Evolutionary conservation across 2,888 invertebrate genomes (phyloP).

Genomic region (Stenurella melanura): DNA sequence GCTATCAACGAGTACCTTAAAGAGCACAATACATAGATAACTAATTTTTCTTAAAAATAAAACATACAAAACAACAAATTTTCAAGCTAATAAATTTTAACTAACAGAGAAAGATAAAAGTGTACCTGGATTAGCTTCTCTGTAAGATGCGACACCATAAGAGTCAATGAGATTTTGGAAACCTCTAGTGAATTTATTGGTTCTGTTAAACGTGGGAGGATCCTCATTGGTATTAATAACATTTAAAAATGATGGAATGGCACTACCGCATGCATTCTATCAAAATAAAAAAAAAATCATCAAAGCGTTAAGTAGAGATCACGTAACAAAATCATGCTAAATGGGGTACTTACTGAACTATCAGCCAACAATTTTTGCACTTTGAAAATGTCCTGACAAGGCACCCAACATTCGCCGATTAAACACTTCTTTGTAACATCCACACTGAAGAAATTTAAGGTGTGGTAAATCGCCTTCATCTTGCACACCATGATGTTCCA

Average conservation of each 20-base stretch:
- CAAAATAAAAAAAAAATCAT: slow-evolving; percentile 43
- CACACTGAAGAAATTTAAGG: slow-evolving; percentile 83
- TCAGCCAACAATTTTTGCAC: slow-evolving; percentile 87
- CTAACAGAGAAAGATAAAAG: too few species aligned
- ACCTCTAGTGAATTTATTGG: slow-evolving; percentile 84
- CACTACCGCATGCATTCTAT: slow-evolving; percentile 78
- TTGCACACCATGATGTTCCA: slow-evolving; percentile 90
- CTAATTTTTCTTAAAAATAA: too few species aligned
- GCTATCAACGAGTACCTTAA: too few species aligned
- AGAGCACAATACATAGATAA: too few species aligned
- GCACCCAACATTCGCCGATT: slow-evolving; percentile 85
- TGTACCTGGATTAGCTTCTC: slow-evolving; percentile 75
- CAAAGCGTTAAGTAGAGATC: neutral
- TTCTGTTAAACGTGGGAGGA: slow-evolving; percentile 85
- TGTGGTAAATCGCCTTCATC: slow-evolving; percentile 87
- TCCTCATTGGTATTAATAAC: slow-evolving; percentile 78
- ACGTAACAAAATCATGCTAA: slow-evolving; percentile 8
- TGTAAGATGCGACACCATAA: slow-evolving; percentile 84
- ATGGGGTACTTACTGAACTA: slow-evolving; percentile 80
- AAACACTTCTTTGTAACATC: slow-evolving; percentile 84
- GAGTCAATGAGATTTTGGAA: slow-evolving; percentile 86
- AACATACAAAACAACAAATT: neutral
- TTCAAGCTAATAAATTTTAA: too few species aligned
- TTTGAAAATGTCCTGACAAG: slow-evolving; percentile 80
- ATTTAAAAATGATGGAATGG: slow-evolving; percentile 85